Base-by-base conservation (phyloP, 1,140 invertebrate genomes). In the Capitella teleta region DNA sequence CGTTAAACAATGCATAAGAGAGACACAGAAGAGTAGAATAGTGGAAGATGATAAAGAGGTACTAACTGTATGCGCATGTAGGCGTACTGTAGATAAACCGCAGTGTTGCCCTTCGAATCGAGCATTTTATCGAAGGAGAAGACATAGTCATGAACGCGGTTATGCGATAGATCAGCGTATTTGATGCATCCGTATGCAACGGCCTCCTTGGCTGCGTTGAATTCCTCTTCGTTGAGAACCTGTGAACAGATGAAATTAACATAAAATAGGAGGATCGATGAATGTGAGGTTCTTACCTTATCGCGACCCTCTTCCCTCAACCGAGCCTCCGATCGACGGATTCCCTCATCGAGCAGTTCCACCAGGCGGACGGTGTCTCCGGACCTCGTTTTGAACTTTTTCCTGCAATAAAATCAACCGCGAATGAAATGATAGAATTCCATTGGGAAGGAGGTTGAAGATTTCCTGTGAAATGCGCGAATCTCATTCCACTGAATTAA, bases 41-140 rank as follows among this genome's bases (percentile, higher is more conserved):
- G n/a, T 37, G 36, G 16, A 21, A 37, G n/a, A 37, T 5, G 36
- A 37, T n/a, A 37, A n/a, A 37, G 21, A 8, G 14, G 16, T n/a
- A 44, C 25, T 44, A 12, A 21, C 42, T 62, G 68, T 57, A 99
- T 99, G 45, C 96, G 78, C 3, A 92, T 96, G 48, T 91, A 82
- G 12, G 91, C 89, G 72, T 99, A 99, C 3, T 99, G 70, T 2
- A 99, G 73, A 70, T 99, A 99, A 0, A 96, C 93, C 1, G 96
- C 96, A 4, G 96, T 99, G 63, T 99, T 99, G 1, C 96, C 96
- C 70, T 87, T 86, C 67, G 98, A 95, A 61, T 99, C 93, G 28
- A 99, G 76, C 96, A 99, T 99, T 79, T 85, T 93, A 64, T 99
- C 93, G 75, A 98, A 99, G 0, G 94, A 98, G 73, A 99, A 99